These are phyloP conservation scores for Vidua macroura DNA, from an alignment of 2,113 vertebrate species.

Conservation along the genomic window DNA sequence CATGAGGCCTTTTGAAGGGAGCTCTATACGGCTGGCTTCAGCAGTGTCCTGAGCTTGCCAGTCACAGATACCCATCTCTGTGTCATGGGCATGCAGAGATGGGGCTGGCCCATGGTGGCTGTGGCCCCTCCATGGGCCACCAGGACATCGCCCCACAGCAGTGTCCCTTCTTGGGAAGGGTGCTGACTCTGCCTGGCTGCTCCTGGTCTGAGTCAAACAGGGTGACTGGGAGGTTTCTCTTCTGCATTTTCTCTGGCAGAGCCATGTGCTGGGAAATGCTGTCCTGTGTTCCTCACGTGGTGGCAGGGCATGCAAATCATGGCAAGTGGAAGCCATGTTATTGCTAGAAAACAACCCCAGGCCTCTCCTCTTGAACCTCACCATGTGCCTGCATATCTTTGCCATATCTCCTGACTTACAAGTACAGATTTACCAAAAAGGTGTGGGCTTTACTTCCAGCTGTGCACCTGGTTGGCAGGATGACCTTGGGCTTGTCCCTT, in stretches of 20 bases:
- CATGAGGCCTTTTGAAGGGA: background rate
- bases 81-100: rapidly evolving
- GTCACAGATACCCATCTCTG: rapidly evolving
- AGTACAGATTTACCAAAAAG: background rate
- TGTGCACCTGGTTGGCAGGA: background rate
- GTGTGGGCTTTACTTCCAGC: background rate
- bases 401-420: background rate
- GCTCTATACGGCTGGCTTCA: background rate
- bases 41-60: background rate
- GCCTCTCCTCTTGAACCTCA: background rate
- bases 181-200: background rate
- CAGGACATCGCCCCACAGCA: rapidly evolving
- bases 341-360: background rate
- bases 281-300: rapidly evolving
- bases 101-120: background rate
- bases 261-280: rapidly evolving
- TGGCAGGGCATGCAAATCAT: background rate
- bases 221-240: background rate
- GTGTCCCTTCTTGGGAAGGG: background rate
- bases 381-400: background rate
- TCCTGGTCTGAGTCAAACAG: background rate
- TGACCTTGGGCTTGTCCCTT: background rate
- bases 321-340: background rate
- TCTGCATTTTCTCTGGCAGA: background rate
- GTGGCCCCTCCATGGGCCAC: background rate